Conservation (phyloP, 2,113 vertebrate species). For the Scatophagus argus region DNA sequence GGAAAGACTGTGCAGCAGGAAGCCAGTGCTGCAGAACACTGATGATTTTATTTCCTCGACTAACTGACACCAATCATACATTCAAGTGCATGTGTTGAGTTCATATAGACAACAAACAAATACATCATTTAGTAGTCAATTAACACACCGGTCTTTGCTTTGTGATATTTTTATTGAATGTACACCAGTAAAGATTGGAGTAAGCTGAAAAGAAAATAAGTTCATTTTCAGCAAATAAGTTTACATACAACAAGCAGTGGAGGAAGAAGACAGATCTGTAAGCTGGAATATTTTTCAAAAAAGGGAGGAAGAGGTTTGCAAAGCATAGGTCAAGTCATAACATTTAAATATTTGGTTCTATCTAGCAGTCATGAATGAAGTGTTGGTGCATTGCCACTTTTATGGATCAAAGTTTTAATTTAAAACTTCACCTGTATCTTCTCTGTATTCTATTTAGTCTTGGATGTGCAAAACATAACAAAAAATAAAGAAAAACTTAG, state of each 20-base stretch:
- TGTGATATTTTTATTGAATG: constrained; percentile 36
- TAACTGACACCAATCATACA: background rate
- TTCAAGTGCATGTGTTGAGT: background rate
- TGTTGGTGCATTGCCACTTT: background rate
- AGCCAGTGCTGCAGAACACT: too few species aligned
- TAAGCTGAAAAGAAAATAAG: constrained; percentile 22
- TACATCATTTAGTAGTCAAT: background rate
- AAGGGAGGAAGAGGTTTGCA: constrained; percentile 19
- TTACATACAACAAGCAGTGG: constrained; percentile 3
- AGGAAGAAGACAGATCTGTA: background rate
- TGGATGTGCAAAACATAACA: constrained; percentile 44
- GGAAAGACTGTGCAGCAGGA: too few species aligned
- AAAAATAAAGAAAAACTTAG: constrained; percentile 11
- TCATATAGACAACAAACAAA: background rate
- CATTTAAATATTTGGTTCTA: background rate
- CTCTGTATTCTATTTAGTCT: constrained; percentile 27
- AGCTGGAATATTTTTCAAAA: background rate
- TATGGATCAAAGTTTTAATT: constrained; percentile 7
- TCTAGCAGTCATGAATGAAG: constrained; percentile 1
- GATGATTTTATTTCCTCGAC: background rate
- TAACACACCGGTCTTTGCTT: background rate
- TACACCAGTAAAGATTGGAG: constrained; percentile 16
- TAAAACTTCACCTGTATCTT: background rate
- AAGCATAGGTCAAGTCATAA: constrained; percentile 4
- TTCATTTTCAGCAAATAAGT: background rate